These are phyloP conservation scores for Neofelis nebulosa DNA, from an alignment of 2,113 vertebrate genomes.

Conservation along the genomic window DNA sequence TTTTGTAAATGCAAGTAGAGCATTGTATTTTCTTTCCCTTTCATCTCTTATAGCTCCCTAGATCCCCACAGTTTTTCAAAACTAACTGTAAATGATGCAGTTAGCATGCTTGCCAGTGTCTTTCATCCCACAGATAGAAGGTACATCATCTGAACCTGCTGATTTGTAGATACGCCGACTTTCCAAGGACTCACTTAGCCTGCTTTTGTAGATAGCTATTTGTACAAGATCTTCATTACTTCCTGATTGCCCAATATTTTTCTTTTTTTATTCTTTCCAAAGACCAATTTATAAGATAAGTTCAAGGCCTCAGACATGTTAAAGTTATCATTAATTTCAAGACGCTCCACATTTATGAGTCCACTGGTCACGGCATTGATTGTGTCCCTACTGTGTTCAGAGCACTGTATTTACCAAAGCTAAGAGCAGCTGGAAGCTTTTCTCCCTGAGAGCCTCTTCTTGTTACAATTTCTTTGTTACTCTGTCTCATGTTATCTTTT, in stretches of 20 bases:
- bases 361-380: slow-evolving; percentile 1
- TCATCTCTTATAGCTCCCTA: slow-evolving; percentile 59
- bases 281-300: slow-evolving; percentile 74
- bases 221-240: slow-evolving; percentile 80
- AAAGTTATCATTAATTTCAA: slow-evolving; percentile 76
- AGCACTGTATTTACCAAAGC: not conserved
- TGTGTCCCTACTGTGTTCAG: slow-evolving; percentile 69
- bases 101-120: slow-evolving; percentile 75
- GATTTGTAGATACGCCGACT: slow-evolving; percentile 69
- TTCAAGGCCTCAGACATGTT: slow-evolving; percentile 67
- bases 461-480: slow-evolving; percentile 2
- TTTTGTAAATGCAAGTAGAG: slow-evolving; percentile 59
- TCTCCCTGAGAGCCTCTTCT: not conserved
- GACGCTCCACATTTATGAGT: slow-evolving; percentile 53
- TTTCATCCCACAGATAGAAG: slow-evolving; percentile 73
- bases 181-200: slow-evolving; percentile 69
- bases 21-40: slow-evolving; percentile 68
- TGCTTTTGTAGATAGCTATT: slow-evolving; percentile 76
- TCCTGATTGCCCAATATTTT: slow-evolving; percentile 77
- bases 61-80: slow-evolving; percentile 70
- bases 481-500: slow-evolving; percentile 37
- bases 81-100: slow-evolving; percentile 79
- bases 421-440: not conserved
- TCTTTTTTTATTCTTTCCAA: slow-evolving; percentile 73
- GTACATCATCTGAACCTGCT: slow-evolving; percentile 75